Evolutionary conservation across 2,888 invertebrate species (phyloP).

Genomic region (Lacanobia oleracea): DNA sequence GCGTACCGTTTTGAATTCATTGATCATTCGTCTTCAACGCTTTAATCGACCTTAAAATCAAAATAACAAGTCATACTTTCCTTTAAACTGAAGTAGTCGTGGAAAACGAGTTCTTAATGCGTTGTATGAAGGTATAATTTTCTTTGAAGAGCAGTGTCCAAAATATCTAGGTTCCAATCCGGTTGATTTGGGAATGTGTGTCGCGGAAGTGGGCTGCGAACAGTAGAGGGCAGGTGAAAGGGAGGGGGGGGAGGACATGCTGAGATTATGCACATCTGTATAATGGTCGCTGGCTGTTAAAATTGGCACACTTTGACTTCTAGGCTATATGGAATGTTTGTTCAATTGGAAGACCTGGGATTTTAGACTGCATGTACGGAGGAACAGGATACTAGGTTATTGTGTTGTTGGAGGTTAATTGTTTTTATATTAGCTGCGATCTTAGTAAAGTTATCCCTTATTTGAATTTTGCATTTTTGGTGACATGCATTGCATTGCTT

Average conservation of each 20-base stretch:
- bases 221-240: conserved; percentile 70
- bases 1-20: conserved; percentile 85
- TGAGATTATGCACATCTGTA: conserved; percentile 78
- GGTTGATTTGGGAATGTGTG: conserved; percentile 87
- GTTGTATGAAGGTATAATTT: conserved; percentile 68
- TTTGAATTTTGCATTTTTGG: not conserved
- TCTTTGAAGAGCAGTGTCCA: conserved; percentile 67
- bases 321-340: conserved; percentile 47
- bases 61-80: conserved; percentile 70
- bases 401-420: conserved; percentile 17
- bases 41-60: conserved; percentile 74
- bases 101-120: conserved; percentile 60
- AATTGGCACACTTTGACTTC: conserved; percentile 67
- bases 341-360: conserved; percentile 32
- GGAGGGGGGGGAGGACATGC: conserved; percentile 52
- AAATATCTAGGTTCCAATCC: conserved; percentile 86
- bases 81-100: conserved; percentile 46
- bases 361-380: conserved; percentile 2
- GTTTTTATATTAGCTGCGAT: not conserved
- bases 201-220: conserved; percentile 80
- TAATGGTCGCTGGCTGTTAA: conserved; percentile 65
- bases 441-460: not conserved
- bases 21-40: conserved; percentile 70
- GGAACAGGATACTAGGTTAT: conserved; percentile 10
- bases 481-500: not conserved